These are phyloP conservation scores for Microplitis mediator DNA, from an alignment of 1,140 invertebrate species.

Conservation along the genomic window DNA sequence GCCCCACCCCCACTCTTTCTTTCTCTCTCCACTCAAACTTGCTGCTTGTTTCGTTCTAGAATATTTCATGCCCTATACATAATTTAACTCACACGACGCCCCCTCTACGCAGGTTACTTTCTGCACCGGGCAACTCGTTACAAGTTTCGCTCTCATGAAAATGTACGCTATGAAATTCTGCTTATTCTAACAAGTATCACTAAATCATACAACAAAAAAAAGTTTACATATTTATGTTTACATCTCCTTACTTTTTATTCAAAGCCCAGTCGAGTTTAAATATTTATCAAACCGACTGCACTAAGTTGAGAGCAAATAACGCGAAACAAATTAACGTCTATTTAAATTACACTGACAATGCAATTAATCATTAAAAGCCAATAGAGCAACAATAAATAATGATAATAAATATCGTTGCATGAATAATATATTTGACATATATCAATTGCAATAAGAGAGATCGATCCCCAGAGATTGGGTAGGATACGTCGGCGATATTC, in stretches of 20 bases:
- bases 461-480: slow-evolving; percentile 6
- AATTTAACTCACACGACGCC: slow-evolving; percentile 38
- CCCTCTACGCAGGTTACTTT: slow-evolving; percentile 29
- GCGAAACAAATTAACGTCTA: no score
- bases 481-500: not conserved
- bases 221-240: not conserved
- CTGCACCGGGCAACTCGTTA: slow-evolving; percentile 15
- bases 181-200: not conserved
- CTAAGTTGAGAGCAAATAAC: no score
- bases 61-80: slow-evolving; percentile 45
- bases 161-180: slow-evolving; percentile 2
- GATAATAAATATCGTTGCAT: not conserved
- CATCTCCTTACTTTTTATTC: no score
- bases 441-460: not conserved
- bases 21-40: not conserved
- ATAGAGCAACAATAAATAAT: no score
- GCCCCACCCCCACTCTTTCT: not conserved
- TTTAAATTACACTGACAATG: no score
- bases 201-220: not conserved
- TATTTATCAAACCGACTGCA: no score
- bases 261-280: no score
- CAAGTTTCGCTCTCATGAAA: slow-evolving; percentile 21
- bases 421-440: not conserved
- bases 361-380: no score
- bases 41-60: slow-evolving; percentile 28